phyloP scores from a whole-genome alignment of 2,113 vertebrate species.

The Thryonomys swinderianus region DNA sequence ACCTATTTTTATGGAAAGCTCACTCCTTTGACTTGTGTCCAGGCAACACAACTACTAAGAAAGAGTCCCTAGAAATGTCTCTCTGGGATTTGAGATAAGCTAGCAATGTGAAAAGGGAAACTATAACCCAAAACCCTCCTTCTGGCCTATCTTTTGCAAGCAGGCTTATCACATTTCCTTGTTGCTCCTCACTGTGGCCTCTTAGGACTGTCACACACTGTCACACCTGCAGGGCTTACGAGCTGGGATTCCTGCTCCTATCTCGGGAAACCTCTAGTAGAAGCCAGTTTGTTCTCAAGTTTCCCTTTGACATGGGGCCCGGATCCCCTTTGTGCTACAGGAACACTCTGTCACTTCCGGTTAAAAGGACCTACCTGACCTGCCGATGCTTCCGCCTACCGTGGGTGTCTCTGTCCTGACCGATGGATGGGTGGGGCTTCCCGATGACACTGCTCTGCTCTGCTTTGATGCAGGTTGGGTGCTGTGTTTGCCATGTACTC shows the following conservation, averaged over 20 bases:
- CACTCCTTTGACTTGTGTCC: neutral
- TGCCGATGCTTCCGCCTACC: no score
- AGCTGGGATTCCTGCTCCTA: neutral
- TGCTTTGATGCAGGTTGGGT: neutral
- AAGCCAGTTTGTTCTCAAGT: neutral
- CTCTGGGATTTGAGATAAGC: neutral
- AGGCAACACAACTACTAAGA: neutral
- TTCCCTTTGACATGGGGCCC: neutral
- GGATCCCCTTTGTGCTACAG: neutral
- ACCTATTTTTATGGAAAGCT: constrained; percentile 9
- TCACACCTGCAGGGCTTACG: neutral
- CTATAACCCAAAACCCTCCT: neutral
- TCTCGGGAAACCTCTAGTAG: neutral
- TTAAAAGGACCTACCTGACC: neutral
- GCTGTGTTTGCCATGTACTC: neutral
- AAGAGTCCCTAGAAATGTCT: neutral
- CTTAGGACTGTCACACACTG: neutral
- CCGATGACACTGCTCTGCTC: neutral
- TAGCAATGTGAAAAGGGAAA: neutral
- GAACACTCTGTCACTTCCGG: neutral
- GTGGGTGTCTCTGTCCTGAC: neutral
- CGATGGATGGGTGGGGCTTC: neutral
- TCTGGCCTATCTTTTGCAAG: neutral
- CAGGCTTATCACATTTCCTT: neutral
- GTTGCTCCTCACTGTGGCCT: neutral